A percentile compares a stretch with the other conserved stretches of the same genome.
phyloP scores from a whole-genome alignment of 1,140 invertebrate genomes.

The Periplaneta americana region DNA sequence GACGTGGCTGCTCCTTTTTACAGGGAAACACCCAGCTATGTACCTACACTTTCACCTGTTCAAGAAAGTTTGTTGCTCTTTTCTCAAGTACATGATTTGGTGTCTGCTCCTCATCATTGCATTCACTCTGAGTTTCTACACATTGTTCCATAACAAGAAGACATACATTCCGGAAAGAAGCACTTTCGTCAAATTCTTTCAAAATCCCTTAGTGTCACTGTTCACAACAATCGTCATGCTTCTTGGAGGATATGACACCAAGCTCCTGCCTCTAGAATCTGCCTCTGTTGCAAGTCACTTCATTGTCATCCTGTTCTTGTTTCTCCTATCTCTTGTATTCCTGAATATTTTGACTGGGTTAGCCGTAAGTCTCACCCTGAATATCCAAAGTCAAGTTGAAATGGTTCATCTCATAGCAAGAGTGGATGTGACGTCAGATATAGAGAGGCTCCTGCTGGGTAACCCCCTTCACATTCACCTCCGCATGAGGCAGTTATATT shows the following conservation, averaged over 20 bases:
- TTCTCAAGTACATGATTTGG: conserved; percentile 27
- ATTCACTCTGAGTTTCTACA: conserved; percentile 30
- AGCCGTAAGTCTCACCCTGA: conserved; percentile 30
- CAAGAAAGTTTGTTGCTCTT: conserved; percentile 26
- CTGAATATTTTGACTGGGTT: conserved; percentile 32
- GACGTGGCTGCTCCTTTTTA: neutral
- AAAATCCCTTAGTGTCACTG: conserved; percentile 14
- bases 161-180: neutral
- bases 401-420: conserved; percentile 9
- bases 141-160: conserved; percentile 24
- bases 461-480: conserved; percentile 5
- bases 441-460: conserved; percentile 16
- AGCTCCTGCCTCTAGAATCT: conserved; percentile 23
- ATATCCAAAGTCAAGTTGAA: conserved; percentile 23
- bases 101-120: conserved; percentile 28
- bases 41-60: conserved; percentile 25
- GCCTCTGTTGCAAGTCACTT: conserved; percentile 22
- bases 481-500: neutral
- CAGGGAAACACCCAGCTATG: conserved; percentile 17
- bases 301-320: conserved; percentile 29
- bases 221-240: conserved; percentile 29
- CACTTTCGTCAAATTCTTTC: neutral
- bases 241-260: conserved; percentile 29
- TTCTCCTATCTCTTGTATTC: conserved; percentile 30
- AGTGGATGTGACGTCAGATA: conserved; percentile 8